A percentile compares a stretch with the other conserved stretches of the same genome.
Evolutionary conservation across 2,888 invertebrate genomes (phyloP).

Genomic region (Coelogynopora nodosa): DNA sequence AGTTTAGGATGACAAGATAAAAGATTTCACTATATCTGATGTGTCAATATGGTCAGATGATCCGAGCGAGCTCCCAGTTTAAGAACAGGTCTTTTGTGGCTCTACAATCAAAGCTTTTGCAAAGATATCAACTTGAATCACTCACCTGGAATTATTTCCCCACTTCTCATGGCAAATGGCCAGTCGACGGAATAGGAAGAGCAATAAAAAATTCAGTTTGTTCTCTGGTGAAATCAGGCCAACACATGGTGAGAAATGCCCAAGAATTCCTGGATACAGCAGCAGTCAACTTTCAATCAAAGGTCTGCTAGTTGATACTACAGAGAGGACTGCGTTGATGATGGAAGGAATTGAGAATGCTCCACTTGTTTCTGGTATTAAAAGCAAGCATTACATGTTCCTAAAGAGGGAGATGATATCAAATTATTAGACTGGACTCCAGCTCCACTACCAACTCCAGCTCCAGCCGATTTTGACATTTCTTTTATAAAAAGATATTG

Average conservation of each 20-base stretch:
- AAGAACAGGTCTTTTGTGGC: slow-evolving; percentile 38
- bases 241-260: neutral
- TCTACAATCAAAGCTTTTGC: neutral
- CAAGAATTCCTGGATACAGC: slow-evolving; percentile 30
- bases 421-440: neutral
- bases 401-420: neutral
- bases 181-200: slow-evolving; percentile 39
- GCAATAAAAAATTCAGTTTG: slow-evolving; percentile 36
- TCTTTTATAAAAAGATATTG: neutral
- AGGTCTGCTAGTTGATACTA: neutral
- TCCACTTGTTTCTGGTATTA: neutral
- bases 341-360: neutral
- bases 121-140: slow-evolving; percentile 6
- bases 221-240: slow-evolving; percentile 25
- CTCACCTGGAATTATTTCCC: slow-evolving; percentile 44
- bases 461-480: neutral
- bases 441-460: neutral
- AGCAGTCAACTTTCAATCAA: neutral
- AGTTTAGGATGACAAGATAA: neutral
- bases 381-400: neutral
- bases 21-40: neutral
- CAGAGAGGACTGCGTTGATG: neutral
- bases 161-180: slow-evolving; percentile 41
- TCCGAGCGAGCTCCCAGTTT: slow-evolving; percentile 40
- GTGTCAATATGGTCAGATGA: slow-evolving; percentile 40